A percentile compares a stretch with the other conserved stretches of the same genome.
Evolutionary conservation across 2,888 invertebrate genomes (phyloP).

Genomic region (Junonia oenone): DNA sequence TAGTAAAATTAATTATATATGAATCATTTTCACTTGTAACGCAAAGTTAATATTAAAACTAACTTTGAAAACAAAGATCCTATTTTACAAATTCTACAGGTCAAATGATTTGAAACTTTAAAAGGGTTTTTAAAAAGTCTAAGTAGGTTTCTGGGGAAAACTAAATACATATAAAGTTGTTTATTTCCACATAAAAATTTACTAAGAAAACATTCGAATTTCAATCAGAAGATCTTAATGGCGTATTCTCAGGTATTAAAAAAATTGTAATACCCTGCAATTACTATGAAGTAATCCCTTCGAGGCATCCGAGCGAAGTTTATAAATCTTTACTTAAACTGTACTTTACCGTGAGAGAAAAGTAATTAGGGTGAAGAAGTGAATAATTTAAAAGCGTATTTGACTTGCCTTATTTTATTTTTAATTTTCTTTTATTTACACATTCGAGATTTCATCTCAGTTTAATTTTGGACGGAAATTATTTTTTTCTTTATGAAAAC

Average conservation of each 20-base stretch:
- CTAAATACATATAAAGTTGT: no score
- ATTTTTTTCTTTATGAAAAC: slow-evolving; percentile 1
- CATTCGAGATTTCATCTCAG: neutral
- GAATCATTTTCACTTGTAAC: no score
- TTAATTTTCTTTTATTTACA: slow-evolving; percentile 21
- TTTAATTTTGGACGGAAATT: slow-evolving; percentile 1
- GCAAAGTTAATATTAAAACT: no score
- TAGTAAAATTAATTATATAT: no score
- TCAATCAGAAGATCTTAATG: no score
- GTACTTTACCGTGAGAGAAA: slow-evolving; percentile 13
- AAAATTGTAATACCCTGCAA: neutral
- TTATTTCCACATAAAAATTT: no score
- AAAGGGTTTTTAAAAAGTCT: no score
- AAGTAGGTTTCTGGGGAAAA: no score
- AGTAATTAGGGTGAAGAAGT: slow-evolving; percentile 14
- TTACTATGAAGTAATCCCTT: neutral
- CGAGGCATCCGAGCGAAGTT: neutral
- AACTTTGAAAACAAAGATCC: no score
- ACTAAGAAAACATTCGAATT: no score
- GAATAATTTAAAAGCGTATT: slow-evolving; percentile 17
- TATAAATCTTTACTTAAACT: slow-evolving; percentile 10
- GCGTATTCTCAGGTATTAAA: neutral
- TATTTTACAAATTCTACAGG: no score
- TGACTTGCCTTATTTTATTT: slow-evolving; percentile 20
- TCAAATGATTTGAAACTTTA: no score